Percentiles rank a stretch among this genome's conserved stretches.
phyloP scores from a whole-genome alignment of 2,113 vertebrate species.

The Sylvilagus bachmani region DNA sequence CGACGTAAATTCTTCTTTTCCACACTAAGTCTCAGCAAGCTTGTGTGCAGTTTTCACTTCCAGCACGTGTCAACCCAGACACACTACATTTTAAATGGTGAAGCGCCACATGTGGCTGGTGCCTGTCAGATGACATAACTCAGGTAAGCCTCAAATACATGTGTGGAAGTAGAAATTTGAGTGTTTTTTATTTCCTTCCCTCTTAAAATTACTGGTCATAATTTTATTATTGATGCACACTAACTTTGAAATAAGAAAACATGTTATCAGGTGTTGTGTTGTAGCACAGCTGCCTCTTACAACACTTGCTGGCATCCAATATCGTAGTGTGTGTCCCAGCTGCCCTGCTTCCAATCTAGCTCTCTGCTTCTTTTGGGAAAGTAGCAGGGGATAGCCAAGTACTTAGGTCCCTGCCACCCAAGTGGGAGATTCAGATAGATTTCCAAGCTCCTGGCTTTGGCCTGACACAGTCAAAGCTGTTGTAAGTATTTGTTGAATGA shows the following conservation, averaged over 20 bases:
- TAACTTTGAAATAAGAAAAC: slow-evolving; percentile 8
- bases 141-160: not conserved
- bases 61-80: not conserved
- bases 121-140: not conserved
- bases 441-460: too few relatives aligned
- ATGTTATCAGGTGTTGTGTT: too few relatives aligned
- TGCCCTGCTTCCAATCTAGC: too few relatives aligned
- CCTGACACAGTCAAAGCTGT: too few relatives aligned
- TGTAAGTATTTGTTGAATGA: too few relatives aligned
- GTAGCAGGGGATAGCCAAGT: too few relatives aligned
- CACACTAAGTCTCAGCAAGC: not conserved
- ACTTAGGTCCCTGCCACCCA: too few relatives aligned
- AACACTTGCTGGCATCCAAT: too few relatives aligned
- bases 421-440: too few relatives aligned
- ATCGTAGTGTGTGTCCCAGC: too few relatives aligned
- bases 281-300: too few relatives aligned
- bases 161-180: not conserved
- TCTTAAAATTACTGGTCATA: not conserved
- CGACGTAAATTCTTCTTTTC: not conserved
- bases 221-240: not conserved
- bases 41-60: not conserved
- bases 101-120: not conserved
- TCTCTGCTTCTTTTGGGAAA: too few relatives aligned
- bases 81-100: not conserved
- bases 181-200: not conserved